Conservation (phyloP, 2,113 vertebrate genomes). For the Nothoprocta perdicaria region DNA sequence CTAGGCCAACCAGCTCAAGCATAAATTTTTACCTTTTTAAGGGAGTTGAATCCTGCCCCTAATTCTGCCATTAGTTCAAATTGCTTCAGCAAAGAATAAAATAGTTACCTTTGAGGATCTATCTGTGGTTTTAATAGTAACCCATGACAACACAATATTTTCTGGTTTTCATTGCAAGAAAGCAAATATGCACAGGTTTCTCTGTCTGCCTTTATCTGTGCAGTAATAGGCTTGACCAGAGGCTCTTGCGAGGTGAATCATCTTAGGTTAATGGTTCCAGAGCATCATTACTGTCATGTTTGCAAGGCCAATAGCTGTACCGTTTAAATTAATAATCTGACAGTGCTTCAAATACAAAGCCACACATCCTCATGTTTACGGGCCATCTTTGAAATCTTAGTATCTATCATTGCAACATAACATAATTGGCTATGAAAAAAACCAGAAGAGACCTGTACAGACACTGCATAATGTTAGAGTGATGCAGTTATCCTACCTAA, state of each 20-base stretch:
- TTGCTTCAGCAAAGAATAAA: not conserved
- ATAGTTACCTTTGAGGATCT: not conserved
- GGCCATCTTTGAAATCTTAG: not conserved
- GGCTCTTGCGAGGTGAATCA: not conserved
- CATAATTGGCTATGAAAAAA: not conserved
- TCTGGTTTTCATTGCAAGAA: not conserved
- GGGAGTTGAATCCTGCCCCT: accelerated
- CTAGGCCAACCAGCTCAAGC: not conserved
- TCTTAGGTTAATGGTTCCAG: not conserved
- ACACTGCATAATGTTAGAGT: not conserved
- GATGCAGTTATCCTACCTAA: not conserved
- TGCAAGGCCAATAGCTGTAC: not conserved
- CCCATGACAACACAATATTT: not conserved
- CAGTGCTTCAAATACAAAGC: not conserved
- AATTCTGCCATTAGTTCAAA: not conserved
- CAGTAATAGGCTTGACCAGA: not conserved
- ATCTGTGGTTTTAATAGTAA: not conserved
- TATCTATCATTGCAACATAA: not conserved
- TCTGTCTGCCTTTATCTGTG: not conserved
- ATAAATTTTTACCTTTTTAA: not conserved
- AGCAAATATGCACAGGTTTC: not conserved
- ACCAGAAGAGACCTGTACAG: not conserved
- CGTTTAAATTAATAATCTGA: not conserved
- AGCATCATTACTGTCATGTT: not conserved
- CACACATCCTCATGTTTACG: not conserved